Conservation (phyloP, 2,888 invertebrate species). For the Seladonia tumulorum region DNA sequence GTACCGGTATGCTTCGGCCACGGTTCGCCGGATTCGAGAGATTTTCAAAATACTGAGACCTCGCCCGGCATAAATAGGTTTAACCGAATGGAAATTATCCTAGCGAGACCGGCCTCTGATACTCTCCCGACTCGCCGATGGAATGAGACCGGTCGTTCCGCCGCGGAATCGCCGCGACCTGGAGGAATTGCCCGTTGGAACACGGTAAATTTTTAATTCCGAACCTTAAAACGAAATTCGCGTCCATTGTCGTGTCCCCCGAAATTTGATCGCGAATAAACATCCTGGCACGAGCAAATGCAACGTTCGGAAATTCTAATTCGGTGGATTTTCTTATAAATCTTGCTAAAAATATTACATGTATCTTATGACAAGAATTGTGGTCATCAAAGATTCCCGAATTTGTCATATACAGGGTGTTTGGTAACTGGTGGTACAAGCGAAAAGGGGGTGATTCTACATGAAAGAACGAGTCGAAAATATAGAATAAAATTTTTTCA, state of each 20-base stretch:
- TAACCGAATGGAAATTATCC: slow-evolving; percentile 66
- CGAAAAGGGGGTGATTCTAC: too few species aligned
- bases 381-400: too few species aligned
- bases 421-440: too few species aligned
- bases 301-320: too few species aligned
- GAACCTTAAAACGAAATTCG: slow-evolving; percentile 17
- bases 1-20: slow-evolving; percentile 18
- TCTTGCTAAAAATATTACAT: too few species aligned
- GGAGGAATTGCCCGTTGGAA: slow-evolving; percentile 7
- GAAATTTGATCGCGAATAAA: background rate
- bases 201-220: slow-evolving; percentile 30
- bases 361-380: too few species aligned
- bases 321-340: background rate
- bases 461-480: too few species aligned
- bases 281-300: too few species aligned
- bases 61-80: slow-evolving; percentile 57
- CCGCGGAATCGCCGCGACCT: background rate
- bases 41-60: slow-evolving; percentile 60
- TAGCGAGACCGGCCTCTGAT: background rate
- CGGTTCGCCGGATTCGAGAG: slow-evolving; percentile 30
- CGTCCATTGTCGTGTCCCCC: background rate
- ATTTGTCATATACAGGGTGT: too few species aligned
- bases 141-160: slow-evolving; percentile 27
- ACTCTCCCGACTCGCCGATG: background rate
- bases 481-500: too few species aligned